These are phyloP conservation scores for Charina bottae DNA, from an alignment of 2,113 vertebrate species.

Conservation along the genomic window DNA sequence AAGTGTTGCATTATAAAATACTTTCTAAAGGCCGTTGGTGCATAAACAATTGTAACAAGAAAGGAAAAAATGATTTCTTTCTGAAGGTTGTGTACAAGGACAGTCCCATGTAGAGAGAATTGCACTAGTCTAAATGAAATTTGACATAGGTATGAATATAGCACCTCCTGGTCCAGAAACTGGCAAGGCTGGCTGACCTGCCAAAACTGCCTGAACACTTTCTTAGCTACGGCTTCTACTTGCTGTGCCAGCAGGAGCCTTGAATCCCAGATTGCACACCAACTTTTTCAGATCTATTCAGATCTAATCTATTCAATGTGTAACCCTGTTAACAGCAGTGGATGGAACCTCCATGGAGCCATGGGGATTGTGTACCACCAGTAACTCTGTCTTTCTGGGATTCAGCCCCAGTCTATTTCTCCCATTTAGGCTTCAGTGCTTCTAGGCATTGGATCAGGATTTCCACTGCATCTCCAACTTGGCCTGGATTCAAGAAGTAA, in stretches of 20 bases:
- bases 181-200: not conserved
- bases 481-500: not conserved
- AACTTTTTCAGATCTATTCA: not conserved
- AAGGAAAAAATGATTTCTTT: too few species aligned
- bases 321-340: not conserved
- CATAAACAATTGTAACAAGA: too few species aligned
- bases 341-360: not conserved
- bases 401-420: not conserved
- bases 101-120: too few species aligned
- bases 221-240: not conserved
- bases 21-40: not conserved
- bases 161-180: not conserved
- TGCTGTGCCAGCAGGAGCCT: not conserved
- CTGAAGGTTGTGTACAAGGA: too few species aligned
- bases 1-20: not conserved
- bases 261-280: not conserved
- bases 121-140: too few species aligned
- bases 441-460: too few species aligned
- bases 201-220: not conserved
- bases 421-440: not conserved
- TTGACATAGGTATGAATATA: too few species aligned
- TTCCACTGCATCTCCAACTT: not conserved
- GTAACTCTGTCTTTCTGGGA: not conserved
- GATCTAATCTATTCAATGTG: not conserved
- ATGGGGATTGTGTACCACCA: not conserved